phyloP scores from a whole-genome alignment of 2,797 vertebrate species.

The Pantherophis vulpinus region DNA sequence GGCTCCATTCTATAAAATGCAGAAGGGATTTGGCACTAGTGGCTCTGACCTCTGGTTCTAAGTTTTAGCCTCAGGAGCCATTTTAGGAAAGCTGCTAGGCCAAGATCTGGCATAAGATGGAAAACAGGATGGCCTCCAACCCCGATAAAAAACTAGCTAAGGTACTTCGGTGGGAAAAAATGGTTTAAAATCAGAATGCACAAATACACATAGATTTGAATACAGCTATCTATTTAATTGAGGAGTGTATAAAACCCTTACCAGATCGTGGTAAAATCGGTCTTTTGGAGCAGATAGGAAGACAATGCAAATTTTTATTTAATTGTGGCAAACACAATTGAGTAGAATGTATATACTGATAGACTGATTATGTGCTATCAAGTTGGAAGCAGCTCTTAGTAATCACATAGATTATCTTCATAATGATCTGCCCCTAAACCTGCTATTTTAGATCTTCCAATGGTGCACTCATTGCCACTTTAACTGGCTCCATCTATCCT shows the following conservation, averaged over 20 bases:
- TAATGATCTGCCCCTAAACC: neutral
- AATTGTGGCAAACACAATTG: neutral
- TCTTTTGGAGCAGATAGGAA: neutral
- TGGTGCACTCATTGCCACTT: neutral
- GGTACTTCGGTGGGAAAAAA: neutral
- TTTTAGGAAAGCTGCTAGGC: neutral
- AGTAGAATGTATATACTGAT: neutral
- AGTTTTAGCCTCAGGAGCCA: neutral
- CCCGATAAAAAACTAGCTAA: neutral
- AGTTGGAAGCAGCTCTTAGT: neutral
- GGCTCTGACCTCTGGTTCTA: neutral
- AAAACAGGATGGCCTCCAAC: neutral
- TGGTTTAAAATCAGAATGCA: neutral
- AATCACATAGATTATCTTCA: neutral
- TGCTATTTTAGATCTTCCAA: neutral
- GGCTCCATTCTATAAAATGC: neutral
- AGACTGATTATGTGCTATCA: neutral
- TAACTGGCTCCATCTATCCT: neutral
- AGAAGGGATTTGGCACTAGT: neutral
- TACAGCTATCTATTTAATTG: neutral
- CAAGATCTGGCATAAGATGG: neutral
- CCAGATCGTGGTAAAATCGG: neutral
- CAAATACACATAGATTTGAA: neutral
- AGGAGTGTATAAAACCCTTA: neutral
- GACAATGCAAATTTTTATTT: neutral